These are phyloP conservation scores for Vulpes ferrilata DNA, from an alignment of 2,113 vertebrate genomes.

Conservation along the genomic window DNA sequence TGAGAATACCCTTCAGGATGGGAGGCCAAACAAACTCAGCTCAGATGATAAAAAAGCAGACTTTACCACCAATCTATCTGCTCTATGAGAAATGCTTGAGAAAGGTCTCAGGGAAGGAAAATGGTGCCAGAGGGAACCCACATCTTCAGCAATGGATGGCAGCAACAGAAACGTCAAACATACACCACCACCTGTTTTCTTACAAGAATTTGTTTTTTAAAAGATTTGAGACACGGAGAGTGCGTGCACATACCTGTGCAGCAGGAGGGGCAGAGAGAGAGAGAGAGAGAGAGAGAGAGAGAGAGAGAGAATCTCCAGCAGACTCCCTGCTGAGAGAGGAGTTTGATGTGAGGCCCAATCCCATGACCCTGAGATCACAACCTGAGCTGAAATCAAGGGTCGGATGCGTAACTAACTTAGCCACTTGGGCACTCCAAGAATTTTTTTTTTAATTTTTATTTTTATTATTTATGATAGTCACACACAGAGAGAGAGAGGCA, in stretches of 20 bases:
- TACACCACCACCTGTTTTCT: not conserved
- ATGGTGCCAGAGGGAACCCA: not conserved
- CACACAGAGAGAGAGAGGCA: no score
- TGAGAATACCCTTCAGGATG: not conserved
- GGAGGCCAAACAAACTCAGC: no score
- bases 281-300: not conserved
- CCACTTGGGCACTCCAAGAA: not conserved
- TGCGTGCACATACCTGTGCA: no score
- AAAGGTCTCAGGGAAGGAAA: not conserved
- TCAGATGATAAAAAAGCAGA: not conserved
- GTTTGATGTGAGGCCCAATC: not conserved
- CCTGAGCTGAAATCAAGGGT: not conserved
- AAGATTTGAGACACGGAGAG: no score
- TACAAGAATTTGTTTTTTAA: not conserved
- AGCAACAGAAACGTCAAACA: not conserved
- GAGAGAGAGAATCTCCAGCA: not conserved
- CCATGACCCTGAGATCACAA: not conserved
- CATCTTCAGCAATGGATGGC: not conserved
- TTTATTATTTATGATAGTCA: no score
- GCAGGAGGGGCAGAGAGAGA: not conserved
- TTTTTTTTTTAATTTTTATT: no score
- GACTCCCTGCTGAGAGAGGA: not conserved
- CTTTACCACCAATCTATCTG: not conserved
- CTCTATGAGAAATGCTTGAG: not conserved
- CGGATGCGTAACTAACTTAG: not conserved